Conservation (phyloP, 2,113 vertebrate species). For the Motacilla tschutschensis region DNA sequence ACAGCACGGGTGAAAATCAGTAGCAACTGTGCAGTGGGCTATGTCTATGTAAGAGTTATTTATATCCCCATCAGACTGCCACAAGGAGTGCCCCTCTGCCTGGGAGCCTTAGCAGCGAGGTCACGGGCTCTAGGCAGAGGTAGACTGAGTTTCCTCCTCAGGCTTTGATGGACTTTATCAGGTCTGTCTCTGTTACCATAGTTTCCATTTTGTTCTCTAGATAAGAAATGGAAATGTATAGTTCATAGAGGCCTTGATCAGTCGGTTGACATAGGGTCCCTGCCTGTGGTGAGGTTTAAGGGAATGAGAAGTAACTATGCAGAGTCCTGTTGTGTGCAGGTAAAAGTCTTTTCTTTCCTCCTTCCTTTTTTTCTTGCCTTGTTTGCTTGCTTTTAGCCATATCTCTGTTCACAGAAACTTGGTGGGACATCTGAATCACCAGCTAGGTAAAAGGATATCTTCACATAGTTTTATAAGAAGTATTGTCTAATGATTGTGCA, state of each 20-base stretch:
- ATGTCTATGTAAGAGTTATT: neutral
- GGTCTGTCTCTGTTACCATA: constrained; percentile 1
- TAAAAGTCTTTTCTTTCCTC: neutral
- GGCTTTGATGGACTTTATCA: constrained; percentile 23
- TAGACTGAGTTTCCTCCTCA: neutral
- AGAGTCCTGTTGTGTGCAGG: neutral
- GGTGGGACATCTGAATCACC: neutral
- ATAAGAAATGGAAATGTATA: constrained; percentile 8
- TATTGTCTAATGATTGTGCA: neutral
- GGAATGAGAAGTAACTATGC: neutral
- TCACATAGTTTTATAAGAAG: neutral
- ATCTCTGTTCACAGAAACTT: neutral
- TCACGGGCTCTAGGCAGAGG: neutral
- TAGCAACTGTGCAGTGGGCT: neutral
- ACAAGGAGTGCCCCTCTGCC: neutral
- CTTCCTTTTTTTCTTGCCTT: neutral
- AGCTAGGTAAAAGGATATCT: neutral
- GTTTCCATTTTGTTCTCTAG: constrained; percentile 34
- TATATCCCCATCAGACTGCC: neutral
- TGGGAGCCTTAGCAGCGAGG: neutral
- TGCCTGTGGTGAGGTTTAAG: constrained; percentile 30
- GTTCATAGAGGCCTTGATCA: constrained; percentile 26
- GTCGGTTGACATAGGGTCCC: neutral
- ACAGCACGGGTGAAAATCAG: neutral
- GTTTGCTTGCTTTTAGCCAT: constrained; percentile 14